A percentile compares a stretch with the other conserved stretches of the same genome.
Conservation (phyloP, 2,113 vertebrate genomes). For the Nerophis lumbriciformis region DNA sequence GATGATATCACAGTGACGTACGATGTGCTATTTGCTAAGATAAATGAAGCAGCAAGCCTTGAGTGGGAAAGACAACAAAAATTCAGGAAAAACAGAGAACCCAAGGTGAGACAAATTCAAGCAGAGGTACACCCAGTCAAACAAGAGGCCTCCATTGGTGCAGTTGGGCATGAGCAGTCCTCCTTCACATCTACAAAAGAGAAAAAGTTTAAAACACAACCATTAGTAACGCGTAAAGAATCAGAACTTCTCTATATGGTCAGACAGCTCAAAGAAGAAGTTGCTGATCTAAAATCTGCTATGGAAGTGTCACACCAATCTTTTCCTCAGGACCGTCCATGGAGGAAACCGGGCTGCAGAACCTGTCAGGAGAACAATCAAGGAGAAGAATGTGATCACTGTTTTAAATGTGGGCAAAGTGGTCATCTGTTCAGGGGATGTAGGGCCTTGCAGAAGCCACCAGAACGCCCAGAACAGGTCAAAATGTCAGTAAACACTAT, state of each 20-base stretch:
- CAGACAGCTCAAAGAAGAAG: slow-evolving; percentile 19
- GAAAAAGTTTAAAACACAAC: slow-evolving; percentile 2
- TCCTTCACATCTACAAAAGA: background rate
- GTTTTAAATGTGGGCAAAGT: slow-evolving; percentile 38
- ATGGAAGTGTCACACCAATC: background rate
- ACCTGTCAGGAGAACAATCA: slow-evolving; percentile 15
- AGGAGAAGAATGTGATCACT: slow-evolving; percentile 26
- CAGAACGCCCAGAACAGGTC: background rate
- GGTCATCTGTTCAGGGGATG: slow-evolving; percentile 28
- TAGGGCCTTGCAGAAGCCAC: background rate
- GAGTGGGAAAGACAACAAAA: slow-evolving; percentile 36
- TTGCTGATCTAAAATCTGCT: slow-evolving; percentile 13
- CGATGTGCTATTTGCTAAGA: slow-evolving; percentile 19
- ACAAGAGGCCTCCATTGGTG: background rate
- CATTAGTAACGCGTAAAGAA: background rate
- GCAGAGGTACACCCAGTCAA: slow-evolving; percentile 7
- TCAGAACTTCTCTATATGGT: slow-evolving; percentile 2
- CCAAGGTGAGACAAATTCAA: slow-evolving; percentile 12
- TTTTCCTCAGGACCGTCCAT: background rate
- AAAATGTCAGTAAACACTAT: slow-evolving; percentile 1
- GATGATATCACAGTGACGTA: slow-evolving; percentile 25
- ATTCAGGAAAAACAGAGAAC: slow-evolving; percentile 13
- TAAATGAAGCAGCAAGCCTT: slow-evolving; percentile 31
- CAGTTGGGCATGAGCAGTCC: slow-evolving; percentile 3
- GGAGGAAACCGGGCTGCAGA: slow-evolving; percentile 3